phyloP scores from a whole-genome alignment of 2,113 vertebrate species.

The Mustela nigripes region DNA sequence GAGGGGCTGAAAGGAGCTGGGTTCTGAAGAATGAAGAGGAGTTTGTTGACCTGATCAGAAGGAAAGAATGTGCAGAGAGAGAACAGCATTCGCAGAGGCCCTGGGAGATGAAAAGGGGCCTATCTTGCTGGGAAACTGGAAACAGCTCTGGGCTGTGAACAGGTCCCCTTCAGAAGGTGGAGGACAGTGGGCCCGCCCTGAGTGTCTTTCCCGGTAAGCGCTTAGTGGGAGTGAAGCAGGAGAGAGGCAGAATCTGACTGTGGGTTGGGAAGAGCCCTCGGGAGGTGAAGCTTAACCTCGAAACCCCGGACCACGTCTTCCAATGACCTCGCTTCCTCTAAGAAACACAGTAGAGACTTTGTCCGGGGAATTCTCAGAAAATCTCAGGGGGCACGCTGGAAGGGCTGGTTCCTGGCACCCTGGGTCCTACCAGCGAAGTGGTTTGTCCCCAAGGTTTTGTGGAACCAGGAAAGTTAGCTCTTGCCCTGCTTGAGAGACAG shows the following conservation, averaged over 20 bases:
- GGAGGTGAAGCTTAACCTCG: rapidly evolving
- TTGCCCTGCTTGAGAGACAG: background rate
- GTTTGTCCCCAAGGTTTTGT: background rate
- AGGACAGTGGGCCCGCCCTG: too few species aligned
- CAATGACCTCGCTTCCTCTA: background rate
- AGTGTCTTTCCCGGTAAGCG: rapidly evolving
- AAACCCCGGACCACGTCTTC: background rate
- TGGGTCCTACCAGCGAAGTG: background rate
- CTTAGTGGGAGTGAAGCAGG: rapidly evolving
- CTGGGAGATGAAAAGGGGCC: background rate
- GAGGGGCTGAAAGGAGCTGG: rapidly evolving
- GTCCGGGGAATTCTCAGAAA: background rate
- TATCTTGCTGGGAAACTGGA: rapidly evolving
- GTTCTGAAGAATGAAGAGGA: background rate
- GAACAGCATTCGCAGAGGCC: background rate
- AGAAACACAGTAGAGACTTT: background rate
- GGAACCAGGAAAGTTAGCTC: background rate
- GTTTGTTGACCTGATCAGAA: background rate
- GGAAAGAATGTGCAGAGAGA: too few species aligned
- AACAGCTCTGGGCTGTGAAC: background rate
- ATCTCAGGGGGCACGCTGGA: background rate
- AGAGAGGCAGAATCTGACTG: rapidly evolving
- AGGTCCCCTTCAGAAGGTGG: too few species aligned
- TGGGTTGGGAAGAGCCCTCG: background rate
- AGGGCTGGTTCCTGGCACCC: background rate